Base-by-base conservation (phyloP, 2,113 vertebrate genomes). In the Nymphicus hollandicus region DNA sequence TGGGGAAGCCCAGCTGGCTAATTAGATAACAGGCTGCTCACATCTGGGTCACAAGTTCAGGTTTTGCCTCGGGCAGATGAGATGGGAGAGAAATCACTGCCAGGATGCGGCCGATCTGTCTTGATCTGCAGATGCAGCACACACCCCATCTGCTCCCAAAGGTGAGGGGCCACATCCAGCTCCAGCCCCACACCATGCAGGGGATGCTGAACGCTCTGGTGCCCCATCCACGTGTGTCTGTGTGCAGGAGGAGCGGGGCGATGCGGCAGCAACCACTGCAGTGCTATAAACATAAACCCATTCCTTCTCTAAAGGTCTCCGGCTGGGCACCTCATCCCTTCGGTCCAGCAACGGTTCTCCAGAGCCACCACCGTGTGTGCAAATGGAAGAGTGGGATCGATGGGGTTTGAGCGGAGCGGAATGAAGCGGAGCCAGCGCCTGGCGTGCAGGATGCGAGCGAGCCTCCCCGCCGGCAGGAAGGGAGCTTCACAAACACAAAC, bases 11-110 rank as follows among this genome's bases (percentile, higher is more conserved):
- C 7, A 27, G 90, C 14, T 80, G 90, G 66, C 37, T 91, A 44
- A 91, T 24, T 27, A 89, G 92, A 61, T 76, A 88, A 89, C 85
- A 68, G 87, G 61, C 88, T 82, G 93, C 71, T 93, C 88, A 47
- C 90, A 95, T 80, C 86, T 97, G 91, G 94, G 96, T 94, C 96
- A 94, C 85, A 91, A 97, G 94, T 93, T 95, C 92, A 94, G 85
- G 11, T 86, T 89, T 90, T 55, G 90, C 93, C 60, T 1, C 7
- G 8, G 85, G 93, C 96, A 72, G 65, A 91, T 73, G 64, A 91
- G 81, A 68, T 35, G 0, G 87, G 79, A 85, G 17, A 52, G 79
- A 61, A 81, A 95, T 85, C 93, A 13, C 44, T 41, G 92, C 56
- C 70, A 63, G 70, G 85, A 85, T 11, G 58, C 1, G 10, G n/a